phyloP scores from a whole-genome alignment of 2,888 invertebrate species.

The Gymnocheta viridis region DNA sequence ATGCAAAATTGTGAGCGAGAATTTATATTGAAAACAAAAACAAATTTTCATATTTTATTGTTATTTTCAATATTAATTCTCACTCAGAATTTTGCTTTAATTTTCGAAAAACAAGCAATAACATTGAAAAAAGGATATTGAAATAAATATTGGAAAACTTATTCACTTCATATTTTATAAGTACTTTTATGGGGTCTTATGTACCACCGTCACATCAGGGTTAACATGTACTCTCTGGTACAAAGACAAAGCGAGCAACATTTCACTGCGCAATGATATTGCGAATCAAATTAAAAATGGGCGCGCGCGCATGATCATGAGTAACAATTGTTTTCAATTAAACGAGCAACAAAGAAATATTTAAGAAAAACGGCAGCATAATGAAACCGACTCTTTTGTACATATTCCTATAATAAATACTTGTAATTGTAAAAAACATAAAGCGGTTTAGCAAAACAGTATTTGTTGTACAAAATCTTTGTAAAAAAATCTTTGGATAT shows the following conservation, averaged over 20 bases:
- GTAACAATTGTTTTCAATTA: conserved; percentile 1
- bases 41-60: too few species aligned
- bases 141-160: too few species aligned
- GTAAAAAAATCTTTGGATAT: background rate
- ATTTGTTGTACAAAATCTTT: background rate
- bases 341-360: background rate
- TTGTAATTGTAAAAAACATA: conserved; percentile 32
- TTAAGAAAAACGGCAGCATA: background rate
- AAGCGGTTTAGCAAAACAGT: conserved; percentile 9
- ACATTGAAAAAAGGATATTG: too few species aligned
- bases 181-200: too few species aligned
- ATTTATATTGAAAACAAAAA: too few species aligned
- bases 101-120: too few species aligned
- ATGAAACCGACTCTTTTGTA: background rate
- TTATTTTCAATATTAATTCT: too few species aligned
- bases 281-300: conserved; percentile 24
- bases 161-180: too few species aligned
- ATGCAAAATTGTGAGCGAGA: too few species aligned
- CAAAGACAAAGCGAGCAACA: conserved; percentile 20
- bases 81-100: too few species aligned
- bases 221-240: background rate
- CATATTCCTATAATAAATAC: background rate
- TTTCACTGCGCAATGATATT: conserved; percentile 2
- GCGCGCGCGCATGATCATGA: conserved; percentile 14
- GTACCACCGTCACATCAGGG: too few species aligned